Percentiles rank a stretch among this genome's conserved stretches.
Evolutionary conservation across 2,113 vertebrate genomes (phyloP).

Genomic region (Microtus pennsylvanicus): DNA sequence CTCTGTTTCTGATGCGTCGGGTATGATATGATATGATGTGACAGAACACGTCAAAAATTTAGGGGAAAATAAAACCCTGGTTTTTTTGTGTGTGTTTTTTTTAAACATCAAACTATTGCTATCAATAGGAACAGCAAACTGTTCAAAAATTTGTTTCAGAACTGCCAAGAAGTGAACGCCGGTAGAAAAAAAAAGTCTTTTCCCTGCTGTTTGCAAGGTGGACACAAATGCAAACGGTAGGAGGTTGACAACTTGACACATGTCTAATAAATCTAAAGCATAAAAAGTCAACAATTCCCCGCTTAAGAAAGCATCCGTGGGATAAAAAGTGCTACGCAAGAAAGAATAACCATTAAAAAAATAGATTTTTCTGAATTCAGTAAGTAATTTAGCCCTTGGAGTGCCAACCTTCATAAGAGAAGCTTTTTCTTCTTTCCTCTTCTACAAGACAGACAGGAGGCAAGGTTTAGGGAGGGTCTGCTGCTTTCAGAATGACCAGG

Average conservation of each 20-base stretch:
- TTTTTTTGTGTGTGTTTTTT: slow-evolving; percentile 50
- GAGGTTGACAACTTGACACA: slow-evolving; percentile 89
- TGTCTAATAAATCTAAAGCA: slow-evolving; percentile 90
- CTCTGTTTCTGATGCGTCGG: slow-evolving; percentile 85
- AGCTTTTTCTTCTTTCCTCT: slow-evolving; percentile 63
- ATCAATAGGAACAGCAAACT: slow-evolving; percentile 91
- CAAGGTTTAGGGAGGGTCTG: slow-evolving; percentile 16
- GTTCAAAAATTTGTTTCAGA: slow-evolving; percentile 89
- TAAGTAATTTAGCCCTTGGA: slow-evolving; percentile 74
- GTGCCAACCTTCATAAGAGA: slow-evolving; percentile 73
- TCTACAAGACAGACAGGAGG: slow-evolving; percentile 25
- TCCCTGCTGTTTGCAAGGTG: slow-evolving; percentile 90
- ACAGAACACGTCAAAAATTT: slow-evolving; percentile 89
- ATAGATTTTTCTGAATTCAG: slow-evolving; percentile 83
- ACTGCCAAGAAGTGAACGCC: slow-evolving; percentile 89
- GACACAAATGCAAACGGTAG: slow-evolving; percentile 88
- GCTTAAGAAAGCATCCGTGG: slow-evolving; percentile 82
- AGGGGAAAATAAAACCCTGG: slow-evolving; percentile 87
- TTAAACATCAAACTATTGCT: slow-evolving; percentile 88
- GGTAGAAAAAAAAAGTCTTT: slow-evolving; percentile 84
- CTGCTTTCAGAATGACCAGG: slow-evolving; percentile 80
- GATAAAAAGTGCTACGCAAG: slow-evolving; percentile 82
- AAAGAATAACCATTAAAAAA: slow-evolving; percentile 83
- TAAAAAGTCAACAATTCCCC: slow-evolving; percentile 86
- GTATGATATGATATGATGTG: slow-evolving; percentile 86